Base-by-base conservation (phyloP, 2,888 invertebrate species). In the Tyria jacobaeae region DNA sequence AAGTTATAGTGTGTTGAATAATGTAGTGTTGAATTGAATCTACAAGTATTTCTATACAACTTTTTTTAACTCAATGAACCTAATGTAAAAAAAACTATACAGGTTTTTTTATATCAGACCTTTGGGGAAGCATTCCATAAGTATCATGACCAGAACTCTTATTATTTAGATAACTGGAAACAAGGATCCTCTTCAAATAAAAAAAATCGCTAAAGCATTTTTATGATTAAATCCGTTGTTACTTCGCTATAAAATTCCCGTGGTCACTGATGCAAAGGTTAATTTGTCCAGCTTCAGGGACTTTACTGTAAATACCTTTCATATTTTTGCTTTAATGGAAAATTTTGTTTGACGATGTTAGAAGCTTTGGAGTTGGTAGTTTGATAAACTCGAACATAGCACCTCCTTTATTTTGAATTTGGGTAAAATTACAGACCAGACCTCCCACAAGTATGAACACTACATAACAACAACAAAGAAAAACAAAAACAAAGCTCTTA, bases 271-370 rank as follows among this genome's bases (percentile, higher is more conserved):
- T 31, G 63, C 73, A 76, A 75, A 78, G 73, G 74, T 76, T 72
- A 76, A 76, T 81, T 81, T 81, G 72, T 79, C 64, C 57, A 73
- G 76, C 74, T 79, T 80, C 74, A 53, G 57, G 54, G 34, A 50
- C 57, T 62, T 55, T 65, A 64, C 58, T 74, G 73, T 71, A 80
- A 81, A 82, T 81, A 74, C 76, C 75, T 73, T 60, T 73, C 78
- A 81, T 81, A 81, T 79, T 82, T 81, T 78, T 74, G 77, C 72
- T 77, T 68, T 80, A 69, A 78, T 76, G 73, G 75, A 74, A 77
- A 73, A 71, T 66, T 68, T 70, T 66, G 69, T 60, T 60, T 0
- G 15, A 12, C 25, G 41, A 34, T 51, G 50, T 41, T 12, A 12
- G 57, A 58, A 62, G 15, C 6, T 59, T 50, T 60, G 66, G 76